Evolutionary conservation across 2,888 invertebrate genomes (phyloP).

Genomic region (Synanthedon vespiformis): DNA sequence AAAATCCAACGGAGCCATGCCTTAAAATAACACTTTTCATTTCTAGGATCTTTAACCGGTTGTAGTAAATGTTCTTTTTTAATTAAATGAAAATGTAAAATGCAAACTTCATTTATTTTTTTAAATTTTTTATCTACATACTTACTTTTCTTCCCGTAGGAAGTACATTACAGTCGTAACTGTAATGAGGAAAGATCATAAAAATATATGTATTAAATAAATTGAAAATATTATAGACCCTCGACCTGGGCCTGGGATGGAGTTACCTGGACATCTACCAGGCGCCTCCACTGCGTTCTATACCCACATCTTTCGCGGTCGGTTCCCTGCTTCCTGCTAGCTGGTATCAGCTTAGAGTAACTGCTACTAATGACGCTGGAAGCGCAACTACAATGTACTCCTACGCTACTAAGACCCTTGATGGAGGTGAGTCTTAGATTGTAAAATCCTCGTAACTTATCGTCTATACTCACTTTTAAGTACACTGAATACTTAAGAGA

Average conservation of each 20-base stretch:
- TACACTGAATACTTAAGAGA: no score
- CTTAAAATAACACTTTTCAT: no score
- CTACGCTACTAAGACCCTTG: conserved; percentile 71
- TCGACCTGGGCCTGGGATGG: conserved; percentile 49
- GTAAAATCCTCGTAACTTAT: no score
- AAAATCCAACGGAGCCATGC: no score
- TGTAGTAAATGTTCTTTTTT: no score
- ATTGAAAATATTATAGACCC: conserved; percentile 21
- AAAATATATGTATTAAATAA: neutral
- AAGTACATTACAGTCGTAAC: no score
- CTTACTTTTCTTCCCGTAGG: no score
- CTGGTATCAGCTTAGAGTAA: conserved; percentile 73
- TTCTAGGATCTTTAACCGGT: no score
- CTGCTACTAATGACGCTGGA: conserved; percentile 75
- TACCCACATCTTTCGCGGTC: conserved; percentile 58
- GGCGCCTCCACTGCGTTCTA: conserved; percentile 38
- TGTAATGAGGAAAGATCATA: neutral
- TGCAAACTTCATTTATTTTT: no score
- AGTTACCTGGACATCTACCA: conserved; percentile 51
- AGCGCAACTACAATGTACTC: conserved; percentile 69
- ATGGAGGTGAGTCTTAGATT: conserved; percentile 60
- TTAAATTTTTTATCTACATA: no score
- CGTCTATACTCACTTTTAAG: no score
- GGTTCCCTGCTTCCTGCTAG: conserved; percentile 70
- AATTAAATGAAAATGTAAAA: no score